Base-by-base conservation (phyloP, 2,888 invertebrate species). In the Cataglyphis cursor region DNA sequence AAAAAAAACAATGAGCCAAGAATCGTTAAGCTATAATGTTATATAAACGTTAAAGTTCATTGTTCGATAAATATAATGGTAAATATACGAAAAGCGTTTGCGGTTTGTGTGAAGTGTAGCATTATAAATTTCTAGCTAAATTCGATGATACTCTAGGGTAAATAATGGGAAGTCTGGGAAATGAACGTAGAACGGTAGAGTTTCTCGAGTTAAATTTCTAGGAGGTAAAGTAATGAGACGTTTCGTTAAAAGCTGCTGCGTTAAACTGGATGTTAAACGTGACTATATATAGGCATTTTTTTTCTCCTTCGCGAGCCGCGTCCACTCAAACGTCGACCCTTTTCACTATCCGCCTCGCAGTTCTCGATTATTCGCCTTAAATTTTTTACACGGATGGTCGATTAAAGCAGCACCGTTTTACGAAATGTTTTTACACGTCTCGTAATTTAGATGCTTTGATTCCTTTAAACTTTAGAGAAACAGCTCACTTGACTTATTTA, bases 291-390 rank as follows among this genome's bases (percentile, higher is more conserved):
- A 51, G 51, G 44, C 62, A 48, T 68, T 82, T 59, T 44, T 68
- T 28, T 24, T 28, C 18, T 51, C n/a, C 48, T 51, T 51, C n/a
- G 72, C 41, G 31, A 15, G 18, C 35, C 18, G 57, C 18, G 57
- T 76, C 81, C 64, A 83, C 66, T 84, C 87, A 86, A 86, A 86
- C 89, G 89, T 85, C 72, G 83, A 87, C 84, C 35, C 76, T 87
- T 87, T 86, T 87, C 87, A 89, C 87, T 87, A 74, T 80, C n/a
- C 51, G 51, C 51, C n/a, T 51, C 85, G 85, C 82, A 87, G 82
- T 85, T 72, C 51, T 2, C 24, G 54, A 21, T 6, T 18, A 15
- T n/a, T 74, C 18, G 44, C 31, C 12, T 74, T 15, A 74, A 31
- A 31, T 64, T 62, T 44, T 59, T 73, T n/a, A 8, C 5, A 31